phyloP scores from a whole-genome alignment of 2,797 vertebrate genomes.

The Kryptolebias ocellatus region DNA sequence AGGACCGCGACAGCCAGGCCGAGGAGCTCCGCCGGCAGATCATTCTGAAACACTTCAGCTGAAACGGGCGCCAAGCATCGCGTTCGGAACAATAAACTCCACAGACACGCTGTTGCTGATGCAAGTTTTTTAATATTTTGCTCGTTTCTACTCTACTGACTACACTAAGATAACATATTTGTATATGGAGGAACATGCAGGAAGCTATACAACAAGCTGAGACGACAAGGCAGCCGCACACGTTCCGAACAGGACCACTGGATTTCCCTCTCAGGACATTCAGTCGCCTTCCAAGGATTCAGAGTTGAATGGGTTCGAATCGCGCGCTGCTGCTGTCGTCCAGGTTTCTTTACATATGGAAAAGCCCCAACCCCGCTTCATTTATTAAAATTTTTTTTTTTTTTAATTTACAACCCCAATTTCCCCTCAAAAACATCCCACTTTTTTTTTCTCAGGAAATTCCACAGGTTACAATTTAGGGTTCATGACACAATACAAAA shows the following conservation, averaged over 20 bases:
- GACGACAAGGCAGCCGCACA: slow-evolving; percentile 41
- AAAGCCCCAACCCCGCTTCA: slow-evolving; percentile 25
- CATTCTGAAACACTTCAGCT: slow-evolving; percentile 90
- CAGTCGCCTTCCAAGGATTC: slow-evolving; percentile 17
- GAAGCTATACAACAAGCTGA: slow-evolving; percentile 69
- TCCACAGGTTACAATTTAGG: slow-evolving; percentile 69
- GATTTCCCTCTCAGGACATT: slow-evolving; percentile 19
- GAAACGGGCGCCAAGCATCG: slow-evolving; percentile 1
- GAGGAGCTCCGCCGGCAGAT: slow-evolving; percentile 86
- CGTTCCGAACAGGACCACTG: slow-evolving; percentile 43
- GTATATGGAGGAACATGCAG: slow-evolving; percentile 74
- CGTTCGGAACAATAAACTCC: slow-evolving; percentile 27
- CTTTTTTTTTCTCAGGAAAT: slow-evolving; percentile 7
- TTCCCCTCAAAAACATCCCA: not conserved
- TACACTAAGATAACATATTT: slow-evolving; percentile 76
- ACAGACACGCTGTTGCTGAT: slow-evolving; percentile 72
- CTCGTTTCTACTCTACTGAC: slow-evolving; percentile 81
- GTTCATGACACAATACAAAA: slow-evolving; percentile 67
- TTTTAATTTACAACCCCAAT: slow-evolving; percentile 12
- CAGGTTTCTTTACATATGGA: slow-evolving; percentile 56
- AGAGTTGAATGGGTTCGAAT: slow-evolving; percentile 36
- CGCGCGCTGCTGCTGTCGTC: slow-evolving; percentile 53
- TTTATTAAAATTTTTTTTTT: not conserved
- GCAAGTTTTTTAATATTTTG: slow-evolving; percentile 83
- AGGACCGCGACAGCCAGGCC: slow-evolving; percentile 87